Conservation (phyloP, 2,797 vertebrate genomes). For the Arnoldichthys spilopterus region DNA sequence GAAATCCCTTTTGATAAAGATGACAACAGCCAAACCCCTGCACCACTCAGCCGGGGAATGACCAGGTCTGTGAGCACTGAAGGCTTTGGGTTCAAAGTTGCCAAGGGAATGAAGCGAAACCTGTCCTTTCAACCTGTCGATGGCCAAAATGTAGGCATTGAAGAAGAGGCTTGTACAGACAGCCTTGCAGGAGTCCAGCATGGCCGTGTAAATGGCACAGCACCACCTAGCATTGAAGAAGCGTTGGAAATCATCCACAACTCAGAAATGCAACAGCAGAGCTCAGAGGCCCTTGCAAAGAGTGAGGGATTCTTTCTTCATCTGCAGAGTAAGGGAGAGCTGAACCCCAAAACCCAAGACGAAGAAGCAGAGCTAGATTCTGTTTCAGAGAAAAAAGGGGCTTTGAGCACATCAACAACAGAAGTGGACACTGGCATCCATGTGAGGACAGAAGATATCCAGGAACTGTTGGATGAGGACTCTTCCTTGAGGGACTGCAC, state of each 20-base stretch:
- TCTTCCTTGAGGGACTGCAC: conserved; percentile 95
- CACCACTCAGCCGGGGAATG: conserved; percentile 79
- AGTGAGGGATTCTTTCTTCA: conserved; percentile 95
- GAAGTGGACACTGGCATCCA: conserved; percentile 97
- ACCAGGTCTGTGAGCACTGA: conserved; percentile 93
- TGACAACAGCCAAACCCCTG: conserved; percentile 66
- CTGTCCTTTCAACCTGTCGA: conserved; percentile 92
- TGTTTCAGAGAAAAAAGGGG: conserved; percentile 82
- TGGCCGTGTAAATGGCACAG: conserved; percentile 70
- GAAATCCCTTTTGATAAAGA: conserved; percentile 96
- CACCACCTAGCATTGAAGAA: conserved; percentile 89
- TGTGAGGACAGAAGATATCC: conserved; percentile 92
- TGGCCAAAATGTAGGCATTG: conserved; percentile 86
- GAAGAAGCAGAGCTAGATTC: conserved; percentile 75
- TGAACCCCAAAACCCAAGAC: conserved; percentile 70
- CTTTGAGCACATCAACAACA: conserved; percentile 85
- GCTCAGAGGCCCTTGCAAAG: conserved; percentile 69
- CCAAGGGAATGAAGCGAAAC: conserved; percentile 85
- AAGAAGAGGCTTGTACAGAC: conserved; percentile 81
- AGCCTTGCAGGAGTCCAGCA: conserved; percentile 68
- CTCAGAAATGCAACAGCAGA: conserved; percentile 74
- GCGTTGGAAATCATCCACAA: conserved; percentile 93
- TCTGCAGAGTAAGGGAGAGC: conserved; percentile 75
- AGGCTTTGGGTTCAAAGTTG: conserved; percentile 84
- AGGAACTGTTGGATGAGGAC: conserved; percentile 93